phyloP scores from a whole-genome alignment of 1,140 invertebrate genomes.

The Lerema accius region DNA sequence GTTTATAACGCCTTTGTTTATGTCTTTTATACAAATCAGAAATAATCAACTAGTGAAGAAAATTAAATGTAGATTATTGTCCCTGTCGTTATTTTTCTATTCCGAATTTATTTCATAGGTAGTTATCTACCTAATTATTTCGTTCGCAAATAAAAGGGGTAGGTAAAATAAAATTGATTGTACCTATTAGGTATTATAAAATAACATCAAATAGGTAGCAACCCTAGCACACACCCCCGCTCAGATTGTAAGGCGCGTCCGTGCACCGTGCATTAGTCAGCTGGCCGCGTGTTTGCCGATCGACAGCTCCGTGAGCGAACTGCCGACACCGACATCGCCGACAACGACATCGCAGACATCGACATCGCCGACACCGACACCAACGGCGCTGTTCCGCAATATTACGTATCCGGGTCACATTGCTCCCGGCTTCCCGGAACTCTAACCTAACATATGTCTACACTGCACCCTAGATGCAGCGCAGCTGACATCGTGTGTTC shows the following conservation, averaged over 20 bases:
- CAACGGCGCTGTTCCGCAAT: slow-evolving; percentile 38
- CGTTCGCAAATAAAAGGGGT: no score
- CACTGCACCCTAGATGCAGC: background rate
- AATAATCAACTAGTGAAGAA: no score
- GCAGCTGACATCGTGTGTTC: slow-evolving; percentile 1
- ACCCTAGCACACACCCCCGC: slow-evolving; percentile 36
- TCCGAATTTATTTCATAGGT: no score
- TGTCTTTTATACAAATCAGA: no score
- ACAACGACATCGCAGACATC: no score
- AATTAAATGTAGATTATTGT: no score
- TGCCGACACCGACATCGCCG: no score
- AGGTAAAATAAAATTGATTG: no score
- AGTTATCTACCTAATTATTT: no score
- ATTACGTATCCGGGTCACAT: slow-evolving; percentile 61
- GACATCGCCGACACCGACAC: slow-evolving; percentile 15
- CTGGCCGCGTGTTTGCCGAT: slow-evolving; percentile 71
- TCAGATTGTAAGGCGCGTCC: slow-evolving; percentile 67
- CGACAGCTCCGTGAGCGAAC: slow-evolving; percentile 68
- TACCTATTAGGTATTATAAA: no score
- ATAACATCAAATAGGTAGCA: background rate
- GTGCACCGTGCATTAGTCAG: slow-evolving; percentile 70
- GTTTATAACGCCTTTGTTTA: no score
- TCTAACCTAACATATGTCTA: slow-evolving; percentile 10
- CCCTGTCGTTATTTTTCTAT: no score
- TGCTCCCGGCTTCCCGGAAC: background rate